Conservation (phyloP, 2,888 invertebrate species). For the Eutolmus rufibarbis region DNA sequence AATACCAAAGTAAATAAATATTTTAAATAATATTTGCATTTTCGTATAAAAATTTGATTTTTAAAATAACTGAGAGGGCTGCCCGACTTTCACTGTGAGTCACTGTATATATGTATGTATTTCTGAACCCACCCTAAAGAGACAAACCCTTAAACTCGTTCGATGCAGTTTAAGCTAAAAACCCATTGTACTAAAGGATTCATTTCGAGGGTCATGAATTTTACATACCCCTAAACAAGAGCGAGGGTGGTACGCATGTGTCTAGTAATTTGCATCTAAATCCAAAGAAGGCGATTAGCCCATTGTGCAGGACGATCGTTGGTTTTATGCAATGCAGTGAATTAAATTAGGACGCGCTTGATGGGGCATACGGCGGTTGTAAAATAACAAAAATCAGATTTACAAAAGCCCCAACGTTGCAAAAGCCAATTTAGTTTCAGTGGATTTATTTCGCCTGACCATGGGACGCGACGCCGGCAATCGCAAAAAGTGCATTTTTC, state of each 20-base stretch:
- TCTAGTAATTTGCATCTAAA: constrained; percentile 8
- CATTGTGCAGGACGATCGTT: neutral
- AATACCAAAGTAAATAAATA: too few species aligned
- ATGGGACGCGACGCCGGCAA: neutral
- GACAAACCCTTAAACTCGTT: neutral
- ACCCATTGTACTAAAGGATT: neutral
- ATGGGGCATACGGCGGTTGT: constrained; percentile 27
- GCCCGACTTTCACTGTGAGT: too few species aligned
- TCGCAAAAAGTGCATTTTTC: constrained; percentile 16
- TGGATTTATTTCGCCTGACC: constrained; percentile 21
- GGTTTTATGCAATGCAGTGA: constrained; percentile 11
- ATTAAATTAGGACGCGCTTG: constrained; percentile 31
- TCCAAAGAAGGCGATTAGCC: neutral
- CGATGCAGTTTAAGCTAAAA: neutral
- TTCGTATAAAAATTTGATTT: too few species aligned
- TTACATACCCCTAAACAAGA: neutral
- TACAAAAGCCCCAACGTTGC: constrained; percentile 4
- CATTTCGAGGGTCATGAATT: neutral
- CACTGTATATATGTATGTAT: too few species aligned
- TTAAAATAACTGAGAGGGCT: too few species aligned
- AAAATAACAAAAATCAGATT: constrained; percentile 32
- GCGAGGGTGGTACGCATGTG: neutral
- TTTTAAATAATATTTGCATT: too few species aligned
- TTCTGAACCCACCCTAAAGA: neutral
- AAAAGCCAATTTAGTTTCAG: constrained; percentile 36